Base-by-base conservation (phyloP, 2,888 invertebrate species). In the Lycaena phlaeas region DNA sequence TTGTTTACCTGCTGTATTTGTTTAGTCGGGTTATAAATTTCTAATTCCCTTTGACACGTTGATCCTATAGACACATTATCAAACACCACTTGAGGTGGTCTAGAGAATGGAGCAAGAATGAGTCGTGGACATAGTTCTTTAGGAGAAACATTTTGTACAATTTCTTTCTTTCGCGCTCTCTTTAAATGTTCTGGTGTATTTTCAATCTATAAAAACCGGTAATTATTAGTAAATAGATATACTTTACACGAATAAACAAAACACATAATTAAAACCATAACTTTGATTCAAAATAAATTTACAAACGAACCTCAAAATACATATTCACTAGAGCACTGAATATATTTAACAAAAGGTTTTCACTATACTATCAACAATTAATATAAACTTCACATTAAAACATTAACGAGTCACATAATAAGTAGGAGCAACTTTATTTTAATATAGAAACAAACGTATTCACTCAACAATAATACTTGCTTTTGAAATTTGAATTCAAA, bases 81-180 rank as follows among this genome's bases (percentile, higher is more conserved):
- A 56, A 91, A 91, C n/a, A 87, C 78, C 11, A 91, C 85, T 72
- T 88, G 89, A 2, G 91, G 88, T 51, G 87, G 87, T 41, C 85
- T 72, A n/a, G 88, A 85, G 68, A 92, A 92, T 1, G 91, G 90
- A 7, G 88, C 90, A 53, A 91, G 74, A 30, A 86, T 65, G 9
- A 91, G 79, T 30, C 81, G 66, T 18, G 86, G 79, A 14, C 71
- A 64, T 61, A 86, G 85, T 50, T 87, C 85, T 40, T 70, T 68
- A 1, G 77, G 70, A 7, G 60, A 58, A 15, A 59, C 59, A 27
- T 66, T 61, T 5, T 56, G 49, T 1, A 53, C 64, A 54, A 68
- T 51, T 67, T 77, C 52, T 48, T 64, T 44, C 51, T 69, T 68
- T 53, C 86, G 54, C 49, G 66, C 50, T 58, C 63, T 62, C 44